phyloP scores from a whole-genome alignment of 2,888 invertebrate species.

The Drymonia ruficornis region DNA sequence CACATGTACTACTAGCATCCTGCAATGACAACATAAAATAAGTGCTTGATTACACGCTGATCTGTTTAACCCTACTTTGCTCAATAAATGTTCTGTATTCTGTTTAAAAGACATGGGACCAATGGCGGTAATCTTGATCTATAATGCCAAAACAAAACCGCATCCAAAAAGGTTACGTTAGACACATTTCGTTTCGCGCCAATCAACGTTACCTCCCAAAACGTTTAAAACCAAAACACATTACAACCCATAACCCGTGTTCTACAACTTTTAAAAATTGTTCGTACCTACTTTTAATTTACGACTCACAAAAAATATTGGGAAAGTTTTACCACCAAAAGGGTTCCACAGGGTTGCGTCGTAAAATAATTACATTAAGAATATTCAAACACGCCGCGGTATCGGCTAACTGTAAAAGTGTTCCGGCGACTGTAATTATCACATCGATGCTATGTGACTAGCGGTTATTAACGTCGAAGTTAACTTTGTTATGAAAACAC shows the following conservation, averaged over 20 bases:
- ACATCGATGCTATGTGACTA: slow-evolving; percentile 28
- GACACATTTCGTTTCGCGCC: no score
- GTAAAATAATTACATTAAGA: slow-evolving; percentile 67
- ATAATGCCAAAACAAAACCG: no score
- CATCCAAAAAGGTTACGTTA: no score
- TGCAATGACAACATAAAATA: no score
- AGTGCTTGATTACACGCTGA: no score
- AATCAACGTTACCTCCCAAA: no score
- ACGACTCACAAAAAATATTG: slow-evolving; percentile 52
- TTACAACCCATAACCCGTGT: neutral
- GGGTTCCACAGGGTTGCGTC: slow-evolving; percentile 62
- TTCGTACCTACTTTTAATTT: neutral
- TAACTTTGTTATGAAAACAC: slow-evolving; percentile 17
- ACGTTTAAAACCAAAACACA: neutral
- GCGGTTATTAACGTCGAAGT: slow-evolving; percentile 16
- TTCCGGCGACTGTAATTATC: slow-evolving; percentile 37
- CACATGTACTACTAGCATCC: no score
- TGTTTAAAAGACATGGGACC: no score
- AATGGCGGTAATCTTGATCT: no score
- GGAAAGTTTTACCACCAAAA: slow-evolving; percentile 78
- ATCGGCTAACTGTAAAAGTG: slow-evolving; percentile 56
- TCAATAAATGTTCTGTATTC: no score
- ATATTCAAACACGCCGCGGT: slow-evolving; percentile 53
- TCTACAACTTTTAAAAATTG: slow-evolving; percentile 1
- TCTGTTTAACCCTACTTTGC: no score